Evolutionary conservation across 2,888 invertebrate species (phyloP).

Genomic region (Sisyra terminalis): DNA sequence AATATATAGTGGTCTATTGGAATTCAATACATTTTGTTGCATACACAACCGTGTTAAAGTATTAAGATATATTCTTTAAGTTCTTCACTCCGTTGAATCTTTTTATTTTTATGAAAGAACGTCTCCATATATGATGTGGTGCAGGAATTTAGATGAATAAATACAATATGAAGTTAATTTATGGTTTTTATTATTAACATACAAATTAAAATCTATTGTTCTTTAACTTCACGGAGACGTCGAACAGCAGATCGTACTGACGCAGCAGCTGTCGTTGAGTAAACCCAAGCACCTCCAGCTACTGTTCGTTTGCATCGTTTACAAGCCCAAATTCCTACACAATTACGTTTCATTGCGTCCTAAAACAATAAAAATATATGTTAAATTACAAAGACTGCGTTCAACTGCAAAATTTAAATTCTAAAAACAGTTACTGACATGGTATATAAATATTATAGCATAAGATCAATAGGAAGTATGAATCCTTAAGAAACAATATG

Average conservation of each 20-base stretch:
- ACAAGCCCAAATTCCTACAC: conserved; percentile 98
- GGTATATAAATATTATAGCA: too few species aligned
- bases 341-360: conserved; percentile 96
- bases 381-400: not conserved
- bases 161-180: not conserved
- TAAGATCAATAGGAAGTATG: too few species aligned
- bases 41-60: too few species aligned
- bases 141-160: not conserved
- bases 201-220: conserved; percentile 33
- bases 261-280: conserved; percentile 94
- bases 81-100: too few species aligned
- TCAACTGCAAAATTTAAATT: too few species aligned
- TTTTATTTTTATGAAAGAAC: too few species aligned
- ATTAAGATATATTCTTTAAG: too few species aligned
- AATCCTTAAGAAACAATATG: too few species aligned
- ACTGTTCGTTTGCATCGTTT: conserved; percentile 93
- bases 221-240: conserved; percentile 84
- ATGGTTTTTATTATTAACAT: not conserved
- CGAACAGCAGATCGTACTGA: conserved; percentile 95
- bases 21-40: too few species aligned
- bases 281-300: conserved; percentile 98
- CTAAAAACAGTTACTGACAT: too few species aligned
- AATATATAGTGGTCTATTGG: too few species aligned
- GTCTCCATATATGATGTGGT: too few species aligned
- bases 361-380: conserved; percentile 27